Evolutionary conservation across 2,797 vertebrate genomes (phyloP).

Genomic region (Liparis tanakae): DNA sequence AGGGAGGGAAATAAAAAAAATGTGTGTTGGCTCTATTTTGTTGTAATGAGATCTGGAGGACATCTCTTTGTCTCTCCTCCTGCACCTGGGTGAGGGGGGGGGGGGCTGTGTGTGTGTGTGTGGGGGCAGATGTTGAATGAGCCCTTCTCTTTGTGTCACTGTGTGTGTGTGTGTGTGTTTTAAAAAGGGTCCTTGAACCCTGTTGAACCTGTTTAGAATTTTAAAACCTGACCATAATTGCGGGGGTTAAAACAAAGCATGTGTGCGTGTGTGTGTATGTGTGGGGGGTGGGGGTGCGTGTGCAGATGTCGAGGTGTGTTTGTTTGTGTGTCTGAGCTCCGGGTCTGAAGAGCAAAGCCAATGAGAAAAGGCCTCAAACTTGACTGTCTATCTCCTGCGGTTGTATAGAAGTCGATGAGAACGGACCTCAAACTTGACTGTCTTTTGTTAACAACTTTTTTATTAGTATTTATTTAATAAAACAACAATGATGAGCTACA

Average conservation of each 20-base stretch:
- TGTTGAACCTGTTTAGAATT: slow-evolving; percentile 4
- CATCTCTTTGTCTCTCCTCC: slow-evolving; percentile 53
- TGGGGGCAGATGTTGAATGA: slow-evolving; percentile 39
- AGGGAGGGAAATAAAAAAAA: slow-evolving; percentile 30
- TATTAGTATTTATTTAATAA: neutral
- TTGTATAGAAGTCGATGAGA: too few species aligned
- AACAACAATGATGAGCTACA: neutral
- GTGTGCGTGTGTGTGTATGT: neutral
- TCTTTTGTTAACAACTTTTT: neutral
- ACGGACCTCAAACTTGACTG: too few species aligned
- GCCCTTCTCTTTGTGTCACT: slow-evolving; percentile 34
- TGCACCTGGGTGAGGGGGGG: slow-evolving; percentile 53
- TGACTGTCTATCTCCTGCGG: too few species aligned
- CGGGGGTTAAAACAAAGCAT: neutral
- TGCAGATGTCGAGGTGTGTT: too few species aligned
- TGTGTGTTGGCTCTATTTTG: slow-evolving; percentile 21
- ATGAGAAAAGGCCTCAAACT: too few species aligned
- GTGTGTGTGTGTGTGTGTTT: neutral
- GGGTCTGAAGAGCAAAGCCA: too few species aligned
- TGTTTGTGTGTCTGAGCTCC: too few species aligned
- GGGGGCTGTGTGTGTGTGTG: too few species aligned
- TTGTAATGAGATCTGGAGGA: slow-evolving; percentile 53
- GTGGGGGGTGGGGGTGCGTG: too few species aligned
- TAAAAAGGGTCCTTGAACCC: slow-evolving; percentile 3
- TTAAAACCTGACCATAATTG: slow-evolving; percentile 11